A percentile compares a stretch with the other conserved stretches of the same genome.
Conservation (phyloP, 2,797 vertebrate genomes). For the Prionace glauca region DNA sequence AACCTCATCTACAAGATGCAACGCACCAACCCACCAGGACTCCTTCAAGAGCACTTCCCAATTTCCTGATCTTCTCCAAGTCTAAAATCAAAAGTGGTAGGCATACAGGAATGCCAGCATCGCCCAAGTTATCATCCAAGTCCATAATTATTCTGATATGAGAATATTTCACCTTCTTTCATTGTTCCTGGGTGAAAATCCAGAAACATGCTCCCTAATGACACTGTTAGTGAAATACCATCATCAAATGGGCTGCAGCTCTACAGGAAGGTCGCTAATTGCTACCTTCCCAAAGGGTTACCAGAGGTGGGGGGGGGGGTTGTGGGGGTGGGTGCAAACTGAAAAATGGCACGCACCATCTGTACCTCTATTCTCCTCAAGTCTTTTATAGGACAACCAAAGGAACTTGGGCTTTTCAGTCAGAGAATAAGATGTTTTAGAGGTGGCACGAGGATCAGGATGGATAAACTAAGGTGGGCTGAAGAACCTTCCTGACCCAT, state of each 20-base stretch:
- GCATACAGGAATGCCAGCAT: neutral
- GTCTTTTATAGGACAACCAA: neutral
- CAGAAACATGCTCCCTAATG: neutral
- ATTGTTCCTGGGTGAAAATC: neutral
- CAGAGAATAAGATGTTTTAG: neutral
- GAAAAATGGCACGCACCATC: neutral
- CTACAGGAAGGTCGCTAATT: neutral
- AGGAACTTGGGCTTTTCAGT: neutral
- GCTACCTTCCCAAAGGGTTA: neutral
- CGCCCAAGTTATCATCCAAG: neutral
- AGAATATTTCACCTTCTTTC: neutral
- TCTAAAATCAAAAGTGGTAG: neutral
- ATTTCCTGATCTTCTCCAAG: neutral
- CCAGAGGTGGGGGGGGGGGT: neutral
- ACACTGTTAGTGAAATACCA: neutral
- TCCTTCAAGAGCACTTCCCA: neutral
- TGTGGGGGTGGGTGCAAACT: neutral
- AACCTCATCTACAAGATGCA: neutral
- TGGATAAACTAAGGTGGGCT: neutral
- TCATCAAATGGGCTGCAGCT: neutral
- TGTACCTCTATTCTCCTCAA: neutral
- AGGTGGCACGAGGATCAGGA: neutral
- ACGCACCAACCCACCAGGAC: neutral
- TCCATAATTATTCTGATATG: neutral
- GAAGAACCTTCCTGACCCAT: neutral